Percentiles rank a stretch among this genome's conserved stretches.
phyloP scores from a whole-genome alignment of 2,797 vertebrate species.

The Eupleurogrammus muticus region DNA sequence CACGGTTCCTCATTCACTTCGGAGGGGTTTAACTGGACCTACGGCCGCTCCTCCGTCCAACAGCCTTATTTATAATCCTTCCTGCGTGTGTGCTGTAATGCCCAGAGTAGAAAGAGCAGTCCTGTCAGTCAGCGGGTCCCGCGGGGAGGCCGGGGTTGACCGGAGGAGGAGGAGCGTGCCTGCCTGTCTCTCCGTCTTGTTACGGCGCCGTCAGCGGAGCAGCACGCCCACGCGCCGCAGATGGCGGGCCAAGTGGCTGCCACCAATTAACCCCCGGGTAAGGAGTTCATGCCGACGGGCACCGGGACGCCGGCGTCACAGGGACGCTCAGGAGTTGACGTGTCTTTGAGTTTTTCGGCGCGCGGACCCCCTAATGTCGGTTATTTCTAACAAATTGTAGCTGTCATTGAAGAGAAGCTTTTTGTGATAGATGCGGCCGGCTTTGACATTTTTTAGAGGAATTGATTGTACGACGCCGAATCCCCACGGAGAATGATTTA shows the following conservation, averaged over 20 bases:
- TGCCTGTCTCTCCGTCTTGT: constrained; percentile 58
- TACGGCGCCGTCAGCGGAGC: constrained; percentile 65
- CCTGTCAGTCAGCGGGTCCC: constrained; percentile 67
- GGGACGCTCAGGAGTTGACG: constrained; percentile 37
- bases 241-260: constrained; percentile 53
- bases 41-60: constrained; percentile 10
- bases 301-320: constrained; percentile 39
- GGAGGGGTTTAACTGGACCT: constrained; percentile 23
- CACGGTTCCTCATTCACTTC: constrained; percentile 3
- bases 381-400: constrained; percentile 46
- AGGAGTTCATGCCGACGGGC: constrained; percentile 45
- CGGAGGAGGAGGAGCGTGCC: constrained; percentile 37
- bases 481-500: constrained; percentile 54
- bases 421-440: constrained; percentile 48
- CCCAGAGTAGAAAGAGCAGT: constrained; percentile 64
- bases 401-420: constrained; percentile 36
- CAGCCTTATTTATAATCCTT: constrained; percentile 51
- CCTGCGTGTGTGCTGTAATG: constrained; percentile 19
- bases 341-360: constrained; percentile 38
- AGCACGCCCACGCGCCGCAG: constrained; percentile 65
- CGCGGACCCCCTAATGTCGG: constrained; percentile 11
- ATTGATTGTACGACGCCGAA: constrained; percentile 46
- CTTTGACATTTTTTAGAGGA: constrained; percentile 60
- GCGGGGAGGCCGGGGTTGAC: constrained; percentile 30
- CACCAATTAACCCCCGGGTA: constrained; percentile 76